phyloP scores from a whole-genome alignment of 23 tunicate genomes.

The Trididemnum clinides region DNA sequence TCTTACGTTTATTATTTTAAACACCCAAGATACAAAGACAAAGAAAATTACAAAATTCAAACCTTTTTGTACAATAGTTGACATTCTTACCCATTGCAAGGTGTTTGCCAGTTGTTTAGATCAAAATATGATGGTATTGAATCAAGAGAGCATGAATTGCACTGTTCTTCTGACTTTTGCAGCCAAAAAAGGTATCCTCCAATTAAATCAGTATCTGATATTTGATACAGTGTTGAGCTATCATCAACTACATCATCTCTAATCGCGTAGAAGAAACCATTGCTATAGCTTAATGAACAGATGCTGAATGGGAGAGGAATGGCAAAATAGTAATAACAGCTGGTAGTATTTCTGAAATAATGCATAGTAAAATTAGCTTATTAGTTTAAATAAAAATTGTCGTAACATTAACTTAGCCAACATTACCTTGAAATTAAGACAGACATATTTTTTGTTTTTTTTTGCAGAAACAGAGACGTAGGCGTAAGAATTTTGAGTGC shows the following conservation, averaged over 20 bases:
- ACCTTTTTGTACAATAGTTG: background rate
- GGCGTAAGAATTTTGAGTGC: too few relatives aligned
- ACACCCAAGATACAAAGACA: too few relatives aligned
- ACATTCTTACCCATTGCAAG: slow-evolving; percentile 12
- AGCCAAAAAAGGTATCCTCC: slow-evolving; percentile 38
- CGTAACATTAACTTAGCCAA: background rate
- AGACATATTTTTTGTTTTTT: background rate
- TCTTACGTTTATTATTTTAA: too few relatives aligned
- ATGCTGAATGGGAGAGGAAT: slow-evolving; percentile 47
- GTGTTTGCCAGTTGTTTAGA: background rate
- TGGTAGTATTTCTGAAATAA: background rate
- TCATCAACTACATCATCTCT: slow-evolving; percentile 2
- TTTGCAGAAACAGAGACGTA: background rate
- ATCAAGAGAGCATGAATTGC: background rate
- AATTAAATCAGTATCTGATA: slow-evolving; percentile 10
- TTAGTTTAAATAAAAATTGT: too few relatives aligned
- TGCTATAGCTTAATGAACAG: background rate
- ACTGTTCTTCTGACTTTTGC: background rate
- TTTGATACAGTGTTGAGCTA: slow-evolving; percentile 11
- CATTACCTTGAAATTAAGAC: background rate
- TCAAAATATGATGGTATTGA: background rate
- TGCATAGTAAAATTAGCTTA: too few relatives aligned
- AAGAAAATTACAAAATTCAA: too few relatives aligned
- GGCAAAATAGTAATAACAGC: background rate
- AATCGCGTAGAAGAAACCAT: slow-evolving; percentile 25